Evolutionary conservation across 2,113 vertebrate genomes (phyloP).

Genomic region (Cyprinodon variegatus): DNA sequence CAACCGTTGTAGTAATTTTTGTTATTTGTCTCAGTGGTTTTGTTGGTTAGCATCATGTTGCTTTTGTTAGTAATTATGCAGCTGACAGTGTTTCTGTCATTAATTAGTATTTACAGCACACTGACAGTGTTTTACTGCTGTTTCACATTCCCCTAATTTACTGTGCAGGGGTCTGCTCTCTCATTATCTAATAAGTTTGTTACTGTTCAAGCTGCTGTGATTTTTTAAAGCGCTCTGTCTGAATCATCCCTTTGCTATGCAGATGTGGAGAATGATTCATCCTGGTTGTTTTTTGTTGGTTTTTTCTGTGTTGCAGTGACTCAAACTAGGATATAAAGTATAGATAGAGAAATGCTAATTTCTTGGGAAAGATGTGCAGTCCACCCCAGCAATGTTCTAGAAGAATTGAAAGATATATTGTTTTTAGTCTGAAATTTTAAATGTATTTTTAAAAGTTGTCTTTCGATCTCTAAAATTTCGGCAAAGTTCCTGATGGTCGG

Average conservation of each 20-base stretch:
- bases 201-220: neutral
- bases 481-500: too few species aligned
- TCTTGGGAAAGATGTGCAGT: neutral
- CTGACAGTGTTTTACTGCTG: conserved; percentile 13
- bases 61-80: conserved; percentile 17
- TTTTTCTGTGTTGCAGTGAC: neutral
- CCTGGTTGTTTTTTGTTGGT: conserved; percentile 4
- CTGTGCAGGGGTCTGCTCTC: conserved; percentile 28
- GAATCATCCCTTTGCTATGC: conserved; percentile 37
- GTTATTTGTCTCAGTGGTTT: conserved; percentile 14
- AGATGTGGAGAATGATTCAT: conserved; percentile 27
- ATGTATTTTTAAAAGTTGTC: neutral
- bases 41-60: conserved; percentile 7
- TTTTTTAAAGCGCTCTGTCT: conserved; percentile 4
- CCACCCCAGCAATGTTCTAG: neutral
- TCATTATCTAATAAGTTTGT: conserved; percentile 27
- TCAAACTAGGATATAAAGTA: conserved; percentile 11
- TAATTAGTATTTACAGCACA: conserved; percentile 13
- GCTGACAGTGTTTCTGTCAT: conserved; percentile 32
- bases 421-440: neutral
- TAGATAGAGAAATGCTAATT: neutral
- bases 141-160: conserved; percentile 22
- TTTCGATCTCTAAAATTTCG: too few species aligned
- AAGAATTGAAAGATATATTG: neutral
- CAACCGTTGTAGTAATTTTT: neutral